phyloP scores from a whole-genome alignment of 2,113 vertebrate species.

The Ptyas mucosa region DNA sequence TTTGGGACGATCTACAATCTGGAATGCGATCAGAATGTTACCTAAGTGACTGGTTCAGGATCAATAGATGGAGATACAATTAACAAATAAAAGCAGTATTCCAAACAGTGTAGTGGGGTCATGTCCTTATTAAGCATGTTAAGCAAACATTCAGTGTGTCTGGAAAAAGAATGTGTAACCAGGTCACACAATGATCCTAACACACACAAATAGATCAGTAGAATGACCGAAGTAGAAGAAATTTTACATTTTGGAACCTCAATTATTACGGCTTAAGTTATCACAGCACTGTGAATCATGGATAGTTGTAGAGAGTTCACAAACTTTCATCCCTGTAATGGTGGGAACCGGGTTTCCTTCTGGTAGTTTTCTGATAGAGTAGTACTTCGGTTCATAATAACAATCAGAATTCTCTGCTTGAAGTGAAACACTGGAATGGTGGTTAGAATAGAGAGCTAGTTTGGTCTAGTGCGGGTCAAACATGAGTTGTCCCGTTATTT shows the following conservation, averaged over 20 bases:
- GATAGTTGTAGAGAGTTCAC: not conserved
- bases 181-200: not conserved
- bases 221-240: not conserved
- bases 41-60: not conserved
- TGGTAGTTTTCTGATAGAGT: not conserved
- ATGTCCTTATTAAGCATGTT: not conserved
- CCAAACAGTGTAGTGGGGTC: not conserved
- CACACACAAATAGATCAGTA: not conserved
- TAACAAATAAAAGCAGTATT: not conserved
- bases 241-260: not conserved
- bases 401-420: not conserved
- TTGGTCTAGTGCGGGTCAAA: no score
- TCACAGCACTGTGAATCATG: not conserved
- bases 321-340: not conserved
- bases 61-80: not conserved
- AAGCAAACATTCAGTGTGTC: not conserved
- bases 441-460: not conserved
- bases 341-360: not conserved
- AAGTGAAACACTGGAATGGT: not conserved
- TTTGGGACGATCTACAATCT: not conserved
- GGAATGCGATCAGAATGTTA: not conserved
- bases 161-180: not conserved
- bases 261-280: not conserved
- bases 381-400: not conserved
- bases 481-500: no score